These are phyloP conservation scores for Hiodon tergisus DNA, from an alignment of 2,113 vertebrate genomes.

Conservation along the genomic window DNA sequence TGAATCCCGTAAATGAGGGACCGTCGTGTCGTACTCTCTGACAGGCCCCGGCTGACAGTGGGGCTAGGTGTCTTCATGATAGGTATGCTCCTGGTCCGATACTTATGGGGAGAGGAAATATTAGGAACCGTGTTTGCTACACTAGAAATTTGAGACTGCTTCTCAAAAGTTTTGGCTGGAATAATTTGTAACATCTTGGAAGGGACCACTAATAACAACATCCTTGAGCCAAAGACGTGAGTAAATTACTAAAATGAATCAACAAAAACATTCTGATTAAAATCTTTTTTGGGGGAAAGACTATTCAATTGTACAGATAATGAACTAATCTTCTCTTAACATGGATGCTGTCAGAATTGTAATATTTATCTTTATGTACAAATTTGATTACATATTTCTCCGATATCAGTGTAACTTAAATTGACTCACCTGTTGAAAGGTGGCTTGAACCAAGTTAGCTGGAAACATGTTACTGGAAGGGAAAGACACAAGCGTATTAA, in stretches of 20 bases:
- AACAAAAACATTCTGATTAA: too few relatives aligned
- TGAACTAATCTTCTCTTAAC: neutral
- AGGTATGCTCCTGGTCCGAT: slow-evolving; percentile 81
- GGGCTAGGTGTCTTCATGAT: slow-evolving; percentile 67
- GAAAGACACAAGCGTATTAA: slow-evolving; percentile 28
- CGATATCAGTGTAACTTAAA: neutral
- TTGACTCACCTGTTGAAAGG: slow-evolving; percentile 86
- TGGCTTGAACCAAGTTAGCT: slow-evolving; percentile 90
- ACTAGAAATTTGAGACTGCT: too few relatives aligned
- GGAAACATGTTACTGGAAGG: slow-evolving; percentile 93
- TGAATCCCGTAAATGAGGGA: slow-evolving; percentile 82
- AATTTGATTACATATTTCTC: neutral
- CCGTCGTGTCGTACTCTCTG: slow-evolving; percentile 65
- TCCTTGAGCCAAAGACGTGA: too few relatives aligned
- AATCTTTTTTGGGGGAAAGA: too few relatives aligned
- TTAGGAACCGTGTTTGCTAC: too few relatives aligned
- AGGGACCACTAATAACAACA: too few relatives aligned
- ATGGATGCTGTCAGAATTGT: neutral
- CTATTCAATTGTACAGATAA: too few relatives aligned
- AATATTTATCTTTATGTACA: neutral
- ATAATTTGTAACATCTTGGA: too few relatives aligned
- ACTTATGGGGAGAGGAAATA: slow-evolving; percentile 60
- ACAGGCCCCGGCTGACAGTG: slow-evolving; percentile 38
- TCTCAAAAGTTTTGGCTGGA: too few relatives aligned
- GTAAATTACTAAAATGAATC: too few relatives aligned